Evolutionary conservation across 37 sponge, comb jelly and placozoan species (phyloP).

Genomic region (Hormiphora californensis): DNA sequence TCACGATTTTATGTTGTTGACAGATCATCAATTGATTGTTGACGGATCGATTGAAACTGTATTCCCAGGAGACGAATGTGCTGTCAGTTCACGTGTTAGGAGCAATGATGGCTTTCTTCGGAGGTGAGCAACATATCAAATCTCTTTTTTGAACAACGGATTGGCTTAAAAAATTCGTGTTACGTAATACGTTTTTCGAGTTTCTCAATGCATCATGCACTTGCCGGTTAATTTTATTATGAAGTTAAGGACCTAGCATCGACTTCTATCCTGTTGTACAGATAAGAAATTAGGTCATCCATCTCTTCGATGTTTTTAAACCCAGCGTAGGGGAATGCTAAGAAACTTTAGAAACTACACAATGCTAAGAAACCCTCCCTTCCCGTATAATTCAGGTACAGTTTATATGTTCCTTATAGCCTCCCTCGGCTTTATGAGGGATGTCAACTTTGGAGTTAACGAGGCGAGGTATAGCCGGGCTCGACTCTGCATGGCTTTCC

Average conservation of each 20-base stretch:
- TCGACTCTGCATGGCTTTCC: not conserved
- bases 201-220: not conserved
- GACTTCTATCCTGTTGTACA: too few species aligned
- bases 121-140: not conserved
- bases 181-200: too few species aligned
- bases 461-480: not conserved
- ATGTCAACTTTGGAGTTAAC: slow-evolving; percentile 13
- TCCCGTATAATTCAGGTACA: not conserved
- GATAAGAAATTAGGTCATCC: too few species aligned
- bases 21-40: not conserved
- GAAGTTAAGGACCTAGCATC: too few species aligned
- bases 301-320: too few species aligned
- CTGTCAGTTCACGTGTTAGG: slow-evolving; percentile 27
- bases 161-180: too few species aligned
- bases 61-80: slow-evolving; percentile 35
- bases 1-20: not conserved
- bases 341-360: too few species aligned
- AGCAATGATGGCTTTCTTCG: slow-evolving; percentile 47
- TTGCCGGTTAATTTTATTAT: not conserved
- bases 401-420: slow-evolving; percentile 30
- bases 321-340: too few species aligned
- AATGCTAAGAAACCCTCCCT: too few species aligned
- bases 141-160: too few species aligned
- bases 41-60: not conserved
- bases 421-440: not conserved